Evolutionary conservation across 2,797 vertebrate species (phyloP).

Genomic region (Hybognathus amarus): DNA sequence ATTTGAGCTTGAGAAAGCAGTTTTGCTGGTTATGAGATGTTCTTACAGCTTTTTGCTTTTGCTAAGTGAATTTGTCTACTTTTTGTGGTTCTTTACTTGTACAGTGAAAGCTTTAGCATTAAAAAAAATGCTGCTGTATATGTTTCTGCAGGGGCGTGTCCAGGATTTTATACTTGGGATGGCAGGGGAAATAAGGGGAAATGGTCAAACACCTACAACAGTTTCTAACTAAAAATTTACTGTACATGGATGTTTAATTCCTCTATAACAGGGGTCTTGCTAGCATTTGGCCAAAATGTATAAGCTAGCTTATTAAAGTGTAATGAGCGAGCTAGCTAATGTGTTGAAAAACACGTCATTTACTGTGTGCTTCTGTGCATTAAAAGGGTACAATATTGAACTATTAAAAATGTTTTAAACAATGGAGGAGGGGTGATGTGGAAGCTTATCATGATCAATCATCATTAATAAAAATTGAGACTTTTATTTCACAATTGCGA

Average conservation of each 20-base stretch:
- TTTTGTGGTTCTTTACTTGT: slow-evolving; percentile 1
- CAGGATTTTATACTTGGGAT: not conserved
- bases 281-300: not conserved
- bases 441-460: too few species aligned
- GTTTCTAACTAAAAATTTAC: not conserved
- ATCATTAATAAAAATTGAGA: too few species aligned
- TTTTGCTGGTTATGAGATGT: slow-evolving; percentile 33
- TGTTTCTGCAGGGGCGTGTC: not conserved
- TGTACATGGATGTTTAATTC: not conserved
- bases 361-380: not conserved
- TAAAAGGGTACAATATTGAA: not conserved
- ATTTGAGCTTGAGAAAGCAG: slow-evolving; percentile 32
- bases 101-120: not conserved
- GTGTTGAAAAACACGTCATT: not conserved
- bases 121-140: not conserved
- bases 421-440: too few species aligned
- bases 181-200: not conserved
- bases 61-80: not conserved
- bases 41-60: not conserved
- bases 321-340: not conserved
- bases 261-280: not conserved
- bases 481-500: too few species aligned
- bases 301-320: not conserved
- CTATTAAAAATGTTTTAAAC: too few species aligned
- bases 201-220: not conserved